Evolutionary conservation across 2,113 vertebrate species (phyloP).

Genomic region (Scophthalmus maximus): DNA sequence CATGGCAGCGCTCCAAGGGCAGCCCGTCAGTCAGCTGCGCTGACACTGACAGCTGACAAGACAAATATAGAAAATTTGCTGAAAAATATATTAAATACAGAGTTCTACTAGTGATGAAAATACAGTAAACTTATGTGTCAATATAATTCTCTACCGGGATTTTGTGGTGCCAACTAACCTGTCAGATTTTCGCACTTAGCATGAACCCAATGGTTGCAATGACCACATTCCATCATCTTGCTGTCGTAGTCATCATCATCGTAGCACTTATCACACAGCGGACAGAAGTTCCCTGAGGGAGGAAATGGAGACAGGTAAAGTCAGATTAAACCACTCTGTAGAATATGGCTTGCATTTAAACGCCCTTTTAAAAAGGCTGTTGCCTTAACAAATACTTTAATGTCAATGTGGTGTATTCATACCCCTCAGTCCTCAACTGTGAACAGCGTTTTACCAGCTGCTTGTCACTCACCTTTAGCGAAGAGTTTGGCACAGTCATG

Average conservation of each 20-base stretch:
- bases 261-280: conserved; percentile 95
- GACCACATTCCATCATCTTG: conserved; percentile 97
- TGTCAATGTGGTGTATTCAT: no score
- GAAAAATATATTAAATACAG: not conserved
- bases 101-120: not conserved
- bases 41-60: conserved; percentile 21
- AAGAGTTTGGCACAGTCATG: conserved; percentile 99
- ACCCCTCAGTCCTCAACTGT: no score
- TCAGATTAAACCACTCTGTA: not conserved
- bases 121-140: not conserved
- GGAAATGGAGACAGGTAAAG: not conserved
- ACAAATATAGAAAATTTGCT: conserved; percentile 25
- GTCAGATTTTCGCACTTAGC: conserved; percentile 97
- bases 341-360: not conserved
- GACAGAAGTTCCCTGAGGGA: conserved; percentile 93
- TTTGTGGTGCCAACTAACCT: conserved; percentile 81
- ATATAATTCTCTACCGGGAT: not conserved
- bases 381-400: no score
- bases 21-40: conserved; percentile 34
- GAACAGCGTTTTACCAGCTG: no score
- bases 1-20: conserved; percentile 27
- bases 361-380: not conserved
- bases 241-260: conserved; percentile 94
- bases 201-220: conserved; percentile 96
- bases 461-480: conserved; percentile 88